Conservation (phyloP, 23 tunicate species). For the Halocynthia roretzi region DNA sequence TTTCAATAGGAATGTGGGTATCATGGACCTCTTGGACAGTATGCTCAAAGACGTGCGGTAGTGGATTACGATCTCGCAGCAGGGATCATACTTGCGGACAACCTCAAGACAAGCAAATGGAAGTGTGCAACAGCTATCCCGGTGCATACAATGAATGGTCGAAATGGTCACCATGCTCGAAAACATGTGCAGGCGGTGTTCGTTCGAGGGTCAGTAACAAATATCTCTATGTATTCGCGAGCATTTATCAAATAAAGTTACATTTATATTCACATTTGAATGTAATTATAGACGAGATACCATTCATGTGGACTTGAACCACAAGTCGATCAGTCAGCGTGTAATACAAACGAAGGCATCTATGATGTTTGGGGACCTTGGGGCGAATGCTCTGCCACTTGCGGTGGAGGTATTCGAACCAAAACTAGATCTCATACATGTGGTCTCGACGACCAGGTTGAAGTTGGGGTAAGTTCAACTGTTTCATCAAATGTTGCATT, state of each 20-base stretch:
- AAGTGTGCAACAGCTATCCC: constrained; percentile 49
- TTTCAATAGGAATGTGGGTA: constrained; percentile 15
- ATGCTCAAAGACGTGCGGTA: constrained; percentile 75
- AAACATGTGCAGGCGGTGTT: constrained; percentile 68
- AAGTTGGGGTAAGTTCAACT: constrained; percentile 15
- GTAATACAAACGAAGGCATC: constrained; percentile 62
- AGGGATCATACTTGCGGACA: constrained; percentile 76
- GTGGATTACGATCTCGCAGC: constrained; percentile 46
- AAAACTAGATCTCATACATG: constrained; percentile 73
- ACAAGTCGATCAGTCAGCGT: constrained; percentile 19
- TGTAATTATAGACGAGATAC: constrained; percentile 2
- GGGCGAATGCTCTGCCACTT: constrained; percentile 53
- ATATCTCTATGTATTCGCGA: neutral
- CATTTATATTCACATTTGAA: no score
- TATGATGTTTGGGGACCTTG: constrained; percentile 47
- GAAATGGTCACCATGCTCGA: constrained; percentile 52
- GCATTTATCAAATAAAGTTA: neutral
- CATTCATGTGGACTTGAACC: constrained; percentile 55
- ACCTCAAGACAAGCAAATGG: constrained; percentile 32
- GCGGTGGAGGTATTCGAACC: constrained; percentile 67
- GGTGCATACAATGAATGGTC: constrained; percentile 54
- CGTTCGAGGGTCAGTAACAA: constrained; percentile 27
- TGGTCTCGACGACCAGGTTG: constrained; percentile 35
- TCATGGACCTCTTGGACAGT: constrained; percentile 63
- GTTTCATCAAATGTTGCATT: neutral